Base-by-base conservation (phyloP, 2,888 invertebrate genomes). In the Tethea ocularis region DNA sequence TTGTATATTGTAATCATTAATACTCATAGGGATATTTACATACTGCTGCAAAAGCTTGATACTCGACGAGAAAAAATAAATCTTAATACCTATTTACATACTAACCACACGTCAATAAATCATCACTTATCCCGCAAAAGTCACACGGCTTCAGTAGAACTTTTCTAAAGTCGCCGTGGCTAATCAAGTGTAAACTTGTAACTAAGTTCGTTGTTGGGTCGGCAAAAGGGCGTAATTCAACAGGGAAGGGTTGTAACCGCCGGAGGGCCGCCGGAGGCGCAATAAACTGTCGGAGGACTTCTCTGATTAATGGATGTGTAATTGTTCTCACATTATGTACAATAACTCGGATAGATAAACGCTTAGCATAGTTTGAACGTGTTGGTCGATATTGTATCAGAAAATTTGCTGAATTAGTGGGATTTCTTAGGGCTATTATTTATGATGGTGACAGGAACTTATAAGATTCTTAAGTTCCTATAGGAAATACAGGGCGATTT, bases 271-370 rank as follows among this genome's bases (percentile, higher is more conserved):
- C 82, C 78, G 77, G 84, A 82, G 83, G 80, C 81, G 80, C 82
- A 83, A 86, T 87, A 85, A 83, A 87, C 83, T 82, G 86, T 78
- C 80, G 80, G 78, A 86, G 86, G 82, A 83, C 83, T 80, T 74
- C 77, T 67, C 80, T 90, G 89, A 90, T 89, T 87, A 89, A 89
- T 89, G 89, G 80, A 75, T 78, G 83, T 86, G 87, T 90, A 90
- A 90, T 90, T 90, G 88, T 87, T 88, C 86, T 87, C 86, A 87
- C 87, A 89, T 88, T 88, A 88, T 88, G 87, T 88, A 87, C 83
- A 83, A 84, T 85, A 85, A 82, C 83, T 82, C 72, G 77, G 66
- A 82, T 82, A 83, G 84, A 86, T 84, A 82, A 82, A 82, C 72
- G 72, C 65, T 72, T 46, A 46, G 46, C 20, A 20, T 69, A 59